Evolutionary conservation across 2,797 vertebrate genomes (phyloP).

Genomic region (Pseudomugil gertrudae): DNA sequence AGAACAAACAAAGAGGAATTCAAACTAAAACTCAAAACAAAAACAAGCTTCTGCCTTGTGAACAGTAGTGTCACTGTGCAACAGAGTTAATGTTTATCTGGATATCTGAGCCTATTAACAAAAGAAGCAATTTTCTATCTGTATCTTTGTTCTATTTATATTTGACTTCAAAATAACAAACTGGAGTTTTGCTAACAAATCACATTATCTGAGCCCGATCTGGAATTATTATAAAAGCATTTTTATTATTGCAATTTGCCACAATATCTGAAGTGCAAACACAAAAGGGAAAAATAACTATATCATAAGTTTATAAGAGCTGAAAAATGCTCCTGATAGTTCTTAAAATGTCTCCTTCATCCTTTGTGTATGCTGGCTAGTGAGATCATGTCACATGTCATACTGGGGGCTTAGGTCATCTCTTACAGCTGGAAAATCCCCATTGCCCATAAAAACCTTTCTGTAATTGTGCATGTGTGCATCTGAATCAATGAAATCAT

Average conservation of each 20-base stretch:
- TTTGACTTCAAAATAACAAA: not conserved
- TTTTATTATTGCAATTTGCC: not conserved
- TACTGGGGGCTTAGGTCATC: not conserved
- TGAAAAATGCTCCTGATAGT: not conserved
- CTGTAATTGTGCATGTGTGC: conserved; percentile 1
- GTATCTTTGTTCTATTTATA: not conserved
- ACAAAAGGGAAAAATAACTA: not conserved
- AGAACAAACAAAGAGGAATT: conserved; percentile 2
- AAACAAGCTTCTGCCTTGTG: not conserved
- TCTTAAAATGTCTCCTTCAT: not conserved
- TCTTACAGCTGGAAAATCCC: not conserved
- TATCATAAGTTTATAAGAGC: not conserved
- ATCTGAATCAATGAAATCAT: conserved; percentile 22
- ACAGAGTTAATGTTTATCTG: not conserved
- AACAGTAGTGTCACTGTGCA: not conserved
- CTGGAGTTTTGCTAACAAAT: no score
- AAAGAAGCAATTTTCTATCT: not conserved
- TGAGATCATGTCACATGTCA: conserved; percentile 9
- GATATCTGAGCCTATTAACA: no score
- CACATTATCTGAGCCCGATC: no score
- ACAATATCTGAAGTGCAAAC: no score
- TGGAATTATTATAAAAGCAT: not conserved
- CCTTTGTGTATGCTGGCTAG: not conserved
- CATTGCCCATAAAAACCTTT: not conserved
- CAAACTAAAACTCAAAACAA: not conserved